Base-by-base conservation (phyloP, 2,888 invertebrate species). In the Idaea aversata region DNA sequence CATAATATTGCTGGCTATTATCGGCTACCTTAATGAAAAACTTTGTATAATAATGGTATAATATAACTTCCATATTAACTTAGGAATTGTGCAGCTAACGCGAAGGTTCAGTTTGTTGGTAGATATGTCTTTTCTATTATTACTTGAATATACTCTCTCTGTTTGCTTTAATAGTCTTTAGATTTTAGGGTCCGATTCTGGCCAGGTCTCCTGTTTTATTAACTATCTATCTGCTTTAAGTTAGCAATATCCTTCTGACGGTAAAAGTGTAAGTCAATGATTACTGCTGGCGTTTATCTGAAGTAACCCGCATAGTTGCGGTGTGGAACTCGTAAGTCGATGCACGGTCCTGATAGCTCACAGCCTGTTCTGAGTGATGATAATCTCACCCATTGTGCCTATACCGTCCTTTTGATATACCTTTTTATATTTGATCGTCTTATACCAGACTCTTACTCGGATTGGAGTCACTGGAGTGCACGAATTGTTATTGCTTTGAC, bases 261-360 rank as follows among this genome's bases (percentile, higher is more conserved):
- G 59, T 59, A 59, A 34, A 59, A 59, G 59, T 59, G 59, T 25
- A 59, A 34, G 25, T 34, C 59, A 16, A 25, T 34, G 59, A 15
- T 25, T 59, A 16, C 59, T n/a, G 15, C 60, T 62, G 61, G 59
- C 57, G 60, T 59, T 67, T 66, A 70, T 69, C 68, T 63, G 67
- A 65, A 60, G 63, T 60, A 47, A 62, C 61, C 65, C 63, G 67
- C 67, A 65, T 61, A 35, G 59, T 65, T 65, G 47, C 61, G 61
- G 68, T 47, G 64, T 15, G 16, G 57, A 60, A 66, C 83, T 86
- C 76, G 84, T 85, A 83, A 85, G 77, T 70, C 59, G 87, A 88
- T 87, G 74, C 87, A 84, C 82, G 85, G 75, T 68, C 67, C 70
- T 75, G 87, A 86, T 87, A 85, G 75, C 69, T 68, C 68, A 64